These are phyloP conservation scores for Tineola bisselliella DNA, from an alignment of 2,888 invertebrate species.

Conservation along the genomic window DNA sequence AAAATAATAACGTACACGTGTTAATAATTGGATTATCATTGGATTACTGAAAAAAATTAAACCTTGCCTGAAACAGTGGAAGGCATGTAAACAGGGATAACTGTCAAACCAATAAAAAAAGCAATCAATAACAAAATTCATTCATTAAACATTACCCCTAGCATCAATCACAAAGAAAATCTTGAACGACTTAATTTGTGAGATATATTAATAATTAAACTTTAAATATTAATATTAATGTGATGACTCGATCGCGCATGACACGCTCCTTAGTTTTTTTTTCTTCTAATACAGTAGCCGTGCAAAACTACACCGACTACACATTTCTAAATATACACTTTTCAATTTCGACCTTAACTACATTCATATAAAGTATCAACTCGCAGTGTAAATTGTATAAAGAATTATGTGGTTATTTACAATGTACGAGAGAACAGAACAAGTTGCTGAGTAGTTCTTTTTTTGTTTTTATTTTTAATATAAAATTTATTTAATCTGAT, in stretches of 20 bases:
- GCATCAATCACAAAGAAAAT: conserved; percentile 27
- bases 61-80: no score
- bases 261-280: conserved; percentile 33
- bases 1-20: no score
- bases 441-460: conserved; percentile 38
- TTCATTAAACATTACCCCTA: not conserved
- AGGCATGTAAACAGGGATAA: no score
- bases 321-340: conserved; percentile 26
- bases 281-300: conserved; percentile 51
- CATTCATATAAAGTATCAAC: not conserved
- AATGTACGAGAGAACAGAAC: conserved; percentile 30
- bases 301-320: conserved; percentile 18
- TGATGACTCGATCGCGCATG: conserved; percentile 39
- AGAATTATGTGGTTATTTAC: not conserved
- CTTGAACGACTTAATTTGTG: conserved; percentile 46
- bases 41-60: no score
- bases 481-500: not conserved
- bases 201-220: conserved; percentile 42
- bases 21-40: no score
- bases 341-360: conserved; percentile 28
- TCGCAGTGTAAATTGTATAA: not conserved
- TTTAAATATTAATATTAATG: conserved; percentile 53
- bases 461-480: conserved; percentile 21
- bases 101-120: no score
- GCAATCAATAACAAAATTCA: not conserved